These are phyloP conservation scores for Pelusios castaneus DNA, from an alignment of 2,113 vertebrate species.

Conservation along the genomic window DNA sequence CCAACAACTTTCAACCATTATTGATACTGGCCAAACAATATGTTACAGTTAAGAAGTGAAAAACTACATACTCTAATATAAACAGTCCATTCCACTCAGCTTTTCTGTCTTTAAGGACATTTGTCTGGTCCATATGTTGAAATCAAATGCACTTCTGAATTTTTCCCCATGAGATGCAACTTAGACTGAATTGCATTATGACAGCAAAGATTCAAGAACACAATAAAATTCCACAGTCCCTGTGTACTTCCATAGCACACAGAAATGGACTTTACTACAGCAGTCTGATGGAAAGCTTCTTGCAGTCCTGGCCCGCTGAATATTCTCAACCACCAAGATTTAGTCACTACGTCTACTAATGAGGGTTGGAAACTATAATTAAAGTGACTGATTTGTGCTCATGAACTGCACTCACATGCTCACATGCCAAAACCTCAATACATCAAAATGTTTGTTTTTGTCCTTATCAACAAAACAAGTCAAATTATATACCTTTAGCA, in stretches of 20 bases:
- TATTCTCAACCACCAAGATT: neutral
- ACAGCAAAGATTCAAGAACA: neutral
- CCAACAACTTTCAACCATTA: fast-evolving
- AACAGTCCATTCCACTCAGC: fast-evolving
- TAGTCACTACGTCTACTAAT: neutral
- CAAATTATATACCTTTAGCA: neutral
- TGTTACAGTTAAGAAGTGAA: neutral
- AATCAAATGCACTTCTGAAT: neutral
- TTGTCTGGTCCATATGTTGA: neutral
- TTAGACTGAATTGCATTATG: neutral
- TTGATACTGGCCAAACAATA: neutral
- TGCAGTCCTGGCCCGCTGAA: neutral
- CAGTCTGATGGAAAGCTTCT: neutral
- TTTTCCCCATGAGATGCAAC: neutral
- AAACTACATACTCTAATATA: fast-evolving
- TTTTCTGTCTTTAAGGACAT: neutral
- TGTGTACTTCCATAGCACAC: fast-evolving
- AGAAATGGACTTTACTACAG: neutral
- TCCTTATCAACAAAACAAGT: neutral
- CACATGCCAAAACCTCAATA: neutral
- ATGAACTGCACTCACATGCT: neutral
- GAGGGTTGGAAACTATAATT: neutral
- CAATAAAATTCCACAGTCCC: neutral
- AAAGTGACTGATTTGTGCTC: neutral
- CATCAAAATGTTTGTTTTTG: neutral